Base-by-base conservation (phyloP, 2,888 invertebrate genomes). In the Dorcus hopei region DNA sequence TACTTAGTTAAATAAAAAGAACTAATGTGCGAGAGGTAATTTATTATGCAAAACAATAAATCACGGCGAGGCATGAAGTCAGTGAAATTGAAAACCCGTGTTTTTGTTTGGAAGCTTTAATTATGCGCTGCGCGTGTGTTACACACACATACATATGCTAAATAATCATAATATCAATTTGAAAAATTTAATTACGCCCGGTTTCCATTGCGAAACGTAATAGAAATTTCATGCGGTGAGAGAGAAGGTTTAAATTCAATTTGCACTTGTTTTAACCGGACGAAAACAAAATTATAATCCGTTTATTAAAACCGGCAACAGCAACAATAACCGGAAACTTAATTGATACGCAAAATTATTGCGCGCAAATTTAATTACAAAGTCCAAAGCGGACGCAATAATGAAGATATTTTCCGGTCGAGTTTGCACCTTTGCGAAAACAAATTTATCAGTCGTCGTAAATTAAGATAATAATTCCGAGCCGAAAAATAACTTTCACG, bases 341-440 rank as follows among this genome's bases (percentile, higher is more conserved):
- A 49, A 49, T 49, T 49, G 49, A 49, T 49, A 49, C 49, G 49
- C 38, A 14, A 38, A 49, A 49, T 49, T 33, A 19, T 33, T 38
- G 11, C 11, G 8, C n/a, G 11, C 38, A 2, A 33, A 33, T 33
- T 49, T 49, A 33, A 47, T 9, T 47, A 16, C 14, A n/a, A n/a
- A 47, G 26, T 47, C 5, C 43, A 43, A 43, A 43, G 19, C n/a
- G n/a, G 19, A 43, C 14, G n/a, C 43, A 16, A 14, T 16, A 43
- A 43, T 6, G 26, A 33, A 33, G 26, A 33, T 33, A 7, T 33
- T 33, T 33, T 33, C 26, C 26, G 26, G 26, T 33, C 26, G 26
- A 33, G 26, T 33, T 33, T 33, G 19, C 19, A 33, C 26, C 26
- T 33, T 33, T 33, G 5, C 26, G 26, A 33, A 33, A 6, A 33